Base-by-base conservation (phyloP, 2,888 invertebrate species). In the Nysson spinosus region DNA sequence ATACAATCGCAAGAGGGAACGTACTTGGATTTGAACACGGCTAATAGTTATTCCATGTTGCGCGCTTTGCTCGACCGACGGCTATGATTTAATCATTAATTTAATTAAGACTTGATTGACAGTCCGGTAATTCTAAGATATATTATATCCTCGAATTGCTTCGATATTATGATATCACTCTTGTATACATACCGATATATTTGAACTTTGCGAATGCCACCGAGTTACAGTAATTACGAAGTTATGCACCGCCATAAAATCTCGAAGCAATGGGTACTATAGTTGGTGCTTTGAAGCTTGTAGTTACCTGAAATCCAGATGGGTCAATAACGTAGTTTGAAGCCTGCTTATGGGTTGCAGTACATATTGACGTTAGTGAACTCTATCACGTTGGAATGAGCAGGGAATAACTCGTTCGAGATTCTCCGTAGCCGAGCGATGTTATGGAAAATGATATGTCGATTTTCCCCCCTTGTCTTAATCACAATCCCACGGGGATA, bases 281-380 rank as follows among this genome's bases (percentile, higher is more conserved):
- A 17, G n/a, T 11, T 20, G 34, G 12, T 11, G 51, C 39, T 42
- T 43, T 26, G 24, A 40, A 7, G 39, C 28, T 50, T 40, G 39
- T 32, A 35, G 55, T 61, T 43, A 49, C 24, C 46, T 24, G 44
- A 43, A 51, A 58, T 44, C 28, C 49, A 24, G 63, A 63, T 55
- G 63, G 74, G 63, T 70, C 70, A 46, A 64, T 55, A 66, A 56
- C 54, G 39, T 44, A 26, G 34, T 32, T 57, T 43, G 19, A 37
- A 14, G 43, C 26, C 12, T 22, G 54, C 28, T 32, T 46, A 60
- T 39, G 40, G 40, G 16, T 24, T 17, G 35, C 50, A 32, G 43
- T 28, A 9, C n/a, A n/a, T 30, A 51, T 50, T 20, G 58, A 28
- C 30, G 46, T 32, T n/a, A 5, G 40, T 30, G 35, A 52, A 32